A percentile compares a stretch with the other conserved stretches of the same genome.
phyloP scores from a whole-genome alignment of 2,113 vertebrate genomes.

The Grammomys dolichurus region DNA sequence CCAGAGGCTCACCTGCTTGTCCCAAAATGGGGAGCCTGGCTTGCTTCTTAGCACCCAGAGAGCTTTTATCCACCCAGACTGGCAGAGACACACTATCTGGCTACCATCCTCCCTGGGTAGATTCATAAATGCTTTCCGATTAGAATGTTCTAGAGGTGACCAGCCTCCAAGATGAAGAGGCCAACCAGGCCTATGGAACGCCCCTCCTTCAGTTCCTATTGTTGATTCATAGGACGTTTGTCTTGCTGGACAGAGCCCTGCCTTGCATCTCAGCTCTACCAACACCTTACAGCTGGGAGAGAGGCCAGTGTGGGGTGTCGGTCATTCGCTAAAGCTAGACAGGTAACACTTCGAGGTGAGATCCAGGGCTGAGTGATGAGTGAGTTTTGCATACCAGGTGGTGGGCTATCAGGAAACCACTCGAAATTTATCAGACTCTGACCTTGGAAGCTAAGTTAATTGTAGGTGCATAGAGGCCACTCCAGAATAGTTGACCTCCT shows the following conservation, averaged over 20 bases:
- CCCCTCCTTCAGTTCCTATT: too few relatives aligned
- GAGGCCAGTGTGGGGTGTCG: fast-evolving
- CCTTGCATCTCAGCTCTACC: too few relatives aligned
- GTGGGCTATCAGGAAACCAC: too few relatives aligned
- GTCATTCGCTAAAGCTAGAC: fast-evolving
- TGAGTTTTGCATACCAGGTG: neutral
- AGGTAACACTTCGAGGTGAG: too few relatives aligned
- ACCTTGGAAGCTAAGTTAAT: neutral
- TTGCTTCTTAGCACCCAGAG: fast-evolving
- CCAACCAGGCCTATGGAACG: neutral
- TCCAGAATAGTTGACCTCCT: neutral
- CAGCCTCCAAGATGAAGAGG: neutral
- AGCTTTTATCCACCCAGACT: fast-evolving
- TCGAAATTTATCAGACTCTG: neutral
- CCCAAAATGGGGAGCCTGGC: neutral
- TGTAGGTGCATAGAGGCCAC: neutral
- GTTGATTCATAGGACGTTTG: fast-evolving
- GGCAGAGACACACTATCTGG: fast-evolving
- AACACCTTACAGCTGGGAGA: too few relatives aligned
- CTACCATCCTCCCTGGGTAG: too few relatives aligned
- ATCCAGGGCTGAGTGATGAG: fast-evolving
- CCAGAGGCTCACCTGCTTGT: neutral
- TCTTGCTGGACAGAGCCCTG: neutral
- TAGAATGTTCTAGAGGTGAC: neutral
- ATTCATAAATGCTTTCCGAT: neutral